Percentiles rank a stretch among this genome's conserved stretches.
Conservation (phyloP, 2,113 vertebrate species). For the Erythrolamprus reginae region DNA sequence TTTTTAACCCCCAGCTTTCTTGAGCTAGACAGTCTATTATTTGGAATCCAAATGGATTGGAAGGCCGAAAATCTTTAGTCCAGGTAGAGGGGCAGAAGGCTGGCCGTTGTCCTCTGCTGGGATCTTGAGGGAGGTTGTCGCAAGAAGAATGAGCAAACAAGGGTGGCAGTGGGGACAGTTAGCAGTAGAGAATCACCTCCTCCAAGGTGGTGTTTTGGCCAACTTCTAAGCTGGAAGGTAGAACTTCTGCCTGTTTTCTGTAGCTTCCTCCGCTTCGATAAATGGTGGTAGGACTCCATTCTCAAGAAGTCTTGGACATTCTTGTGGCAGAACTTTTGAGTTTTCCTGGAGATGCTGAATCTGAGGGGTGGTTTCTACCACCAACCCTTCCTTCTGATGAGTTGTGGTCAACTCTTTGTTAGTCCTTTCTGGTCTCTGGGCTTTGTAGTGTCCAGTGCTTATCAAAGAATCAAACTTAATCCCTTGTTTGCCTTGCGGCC, state of each 20-base stretch:
- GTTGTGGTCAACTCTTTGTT: background rate
- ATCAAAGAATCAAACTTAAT: background rate
- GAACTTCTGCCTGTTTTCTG: slow-evolving; percentile 17
- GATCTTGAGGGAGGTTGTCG: fast-evolving
- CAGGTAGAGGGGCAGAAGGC: background rate
- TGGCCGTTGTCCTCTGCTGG: fast-evolving
- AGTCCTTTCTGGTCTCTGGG: slow-evolving; percentile 16
- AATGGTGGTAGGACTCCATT: background rate
- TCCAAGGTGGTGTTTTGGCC: fast-evolving
- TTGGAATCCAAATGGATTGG: background rate
- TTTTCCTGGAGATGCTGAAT: background rate
- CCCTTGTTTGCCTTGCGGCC: fast-evolving
- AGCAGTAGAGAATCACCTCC: background rate
- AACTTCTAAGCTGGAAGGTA: background rate
- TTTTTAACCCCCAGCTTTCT: background rate
- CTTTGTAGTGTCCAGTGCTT: slow-evolving; percentile 24
- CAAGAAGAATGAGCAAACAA: fast-evolving
- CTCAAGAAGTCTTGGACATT: background rate
- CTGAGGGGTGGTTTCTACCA: background rate
- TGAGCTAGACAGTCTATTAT: fast-evolving
- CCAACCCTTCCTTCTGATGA: fast-evolving
- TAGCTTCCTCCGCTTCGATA: slow-evolving; percentile 23
- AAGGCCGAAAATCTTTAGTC: background rate
- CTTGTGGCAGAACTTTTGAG: fast-evolving
- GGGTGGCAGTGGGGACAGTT: fast-evolving